These are phyloP conservation scores for Cyrtonyx montezumae DNA, from an alignment of 2,113 vertebrate genomes.

Conservation along the genomic window DNA sequence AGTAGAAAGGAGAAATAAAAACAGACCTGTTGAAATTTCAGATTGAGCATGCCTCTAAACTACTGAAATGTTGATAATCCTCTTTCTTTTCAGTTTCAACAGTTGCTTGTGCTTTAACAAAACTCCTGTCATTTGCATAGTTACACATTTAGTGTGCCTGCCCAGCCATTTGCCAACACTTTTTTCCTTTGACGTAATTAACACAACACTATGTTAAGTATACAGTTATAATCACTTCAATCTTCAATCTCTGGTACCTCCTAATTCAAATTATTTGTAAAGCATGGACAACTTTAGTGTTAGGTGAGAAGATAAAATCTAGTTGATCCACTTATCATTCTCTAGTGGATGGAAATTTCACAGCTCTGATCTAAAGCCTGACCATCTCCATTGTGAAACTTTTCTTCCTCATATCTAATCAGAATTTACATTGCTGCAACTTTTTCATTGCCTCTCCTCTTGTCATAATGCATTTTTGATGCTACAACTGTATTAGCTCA, in stretches of 20 bases:
- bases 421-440: neutral
- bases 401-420: neutral
- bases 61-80: slow-evolving; percentile 19
- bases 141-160: neutral
- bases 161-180: neutral
- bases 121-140: neutral
- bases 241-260: neutral
- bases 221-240: neutral
- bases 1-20: slow-evolving; percentile 49
- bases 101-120: neutral
- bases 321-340: rapidly evolving
- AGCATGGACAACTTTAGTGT: neutral
- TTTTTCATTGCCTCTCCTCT: neutral
- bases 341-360: neutral
- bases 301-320: neutral
- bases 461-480: neutral
- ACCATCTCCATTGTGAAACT: neutral
- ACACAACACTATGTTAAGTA: neutral
- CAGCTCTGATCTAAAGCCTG: neutral
- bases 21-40: slow-evolving; percentile 26
- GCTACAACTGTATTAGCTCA: neutral
- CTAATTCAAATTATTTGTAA: neutral
- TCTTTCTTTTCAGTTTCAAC: neutral
- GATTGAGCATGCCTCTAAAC: neutral
- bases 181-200: neutral